A percentile compares a stretch with the other conserved stretches of the same genome.
phyloP scores from a whole-genome alignment of 2,113 vertebrate genomes.

The Larimichthys crocea region DNA sequence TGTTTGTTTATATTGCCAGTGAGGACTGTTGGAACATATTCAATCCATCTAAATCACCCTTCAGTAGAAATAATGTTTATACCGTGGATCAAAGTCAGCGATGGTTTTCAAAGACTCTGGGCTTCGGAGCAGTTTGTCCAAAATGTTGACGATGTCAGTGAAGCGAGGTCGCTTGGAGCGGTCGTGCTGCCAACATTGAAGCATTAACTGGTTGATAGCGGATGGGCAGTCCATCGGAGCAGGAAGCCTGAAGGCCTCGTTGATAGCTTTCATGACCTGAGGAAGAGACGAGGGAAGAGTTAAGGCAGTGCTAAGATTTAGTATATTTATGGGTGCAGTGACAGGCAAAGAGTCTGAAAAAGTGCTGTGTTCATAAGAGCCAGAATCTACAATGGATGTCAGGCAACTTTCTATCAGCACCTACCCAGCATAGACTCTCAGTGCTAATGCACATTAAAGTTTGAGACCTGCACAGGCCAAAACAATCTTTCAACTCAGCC shows the following conservation, averaged over 20 bases:
- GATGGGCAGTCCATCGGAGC: slow-evolving; percentile 96
- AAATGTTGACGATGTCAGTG: slow-evolving; percentile 91
- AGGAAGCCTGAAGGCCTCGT: slow-evolving; percentile 94
- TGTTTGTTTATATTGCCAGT: not conserved
- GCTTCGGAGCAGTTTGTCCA: slow-evolving; percentile 92
- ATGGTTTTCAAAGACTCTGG: slow-evolving; percentile 92
- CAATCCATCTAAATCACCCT: not conserved
- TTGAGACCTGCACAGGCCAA: slow-evolving; percentile 46
- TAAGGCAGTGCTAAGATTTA: slow-evolving; percentile 26
- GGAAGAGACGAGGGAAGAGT: slow-evolving; percentile 1
- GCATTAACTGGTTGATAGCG: slow-evolving; percentile 96
- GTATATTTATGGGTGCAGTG: slow-evolving; percentile 8
- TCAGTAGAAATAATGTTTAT: slow-evolving; percentile 8
- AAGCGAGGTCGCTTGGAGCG: slow-evolving; percentile 91
- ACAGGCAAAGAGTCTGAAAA: slow-evolving; percentile 16
- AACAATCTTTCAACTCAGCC: slow-evolving; percentile 50
- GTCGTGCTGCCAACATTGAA: slow-evolving; percentile 97
- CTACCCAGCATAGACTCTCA: slow-evolving; percentile 13
- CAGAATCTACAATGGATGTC: slow-evolving; percentile 19
- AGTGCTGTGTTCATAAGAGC: not conserved
- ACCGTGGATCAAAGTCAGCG: slow-evolving; percentile 95
- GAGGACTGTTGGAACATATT: not conserved
- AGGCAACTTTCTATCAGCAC: slow-evolving; percentile 36
- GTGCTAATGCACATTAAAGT: slow-evolving; percentile 33
- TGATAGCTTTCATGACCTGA: slow-evolving; percentile 98